These are phyloP conservation scores for Menura novaehollandiae DNA, from an alignment of 2,113 vertebrate genomes.

Conservation along the genomic window DNA sequence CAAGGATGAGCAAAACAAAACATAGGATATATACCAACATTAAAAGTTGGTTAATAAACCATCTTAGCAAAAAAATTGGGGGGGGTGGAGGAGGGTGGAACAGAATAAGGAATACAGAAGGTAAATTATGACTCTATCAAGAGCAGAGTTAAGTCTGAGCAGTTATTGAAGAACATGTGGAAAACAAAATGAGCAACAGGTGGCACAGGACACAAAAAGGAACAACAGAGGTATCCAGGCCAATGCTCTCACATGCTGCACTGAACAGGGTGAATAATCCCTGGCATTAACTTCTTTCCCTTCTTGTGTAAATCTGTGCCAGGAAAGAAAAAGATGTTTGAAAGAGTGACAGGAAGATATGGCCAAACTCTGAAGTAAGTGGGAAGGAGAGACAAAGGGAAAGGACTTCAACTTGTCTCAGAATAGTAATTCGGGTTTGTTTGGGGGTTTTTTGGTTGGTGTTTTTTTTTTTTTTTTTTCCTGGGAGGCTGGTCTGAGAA, in stretches of 20 bases:
- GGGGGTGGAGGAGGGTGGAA: rapidly evolving
- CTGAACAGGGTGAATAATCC: neutral
- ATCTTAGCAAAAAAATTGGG: neutral
- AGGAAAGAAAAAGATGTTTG: neutral
- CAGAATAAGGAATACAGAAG: neutral
- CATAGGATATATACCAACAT: neutral
- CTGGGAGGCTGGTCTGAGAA: neutral
- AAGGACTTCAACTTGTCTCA: neutral
- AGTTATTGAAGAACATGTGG: neutral
- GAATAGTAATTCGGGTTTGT: neutral
- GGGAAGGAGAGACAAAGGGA: neutral
- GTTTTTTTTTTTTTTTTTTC: too few species aligned
- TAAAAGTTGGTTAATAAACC: neutral
- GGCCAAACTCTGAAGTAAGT: neutral
- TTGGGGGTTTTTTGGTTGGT: neutral
- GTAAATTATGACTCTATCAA: neutral
- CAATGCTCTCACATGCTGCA: neutral
- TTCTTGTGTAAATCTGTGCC: neutral
- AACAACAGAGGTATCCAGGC: neutral
- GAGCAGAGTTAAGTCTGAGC: neutral
- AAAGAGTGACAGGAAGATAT: neutral
- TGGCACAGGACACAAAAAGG: neutral
- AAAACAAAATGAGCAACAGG: neutral
- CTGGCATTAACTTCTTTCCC: neutral
- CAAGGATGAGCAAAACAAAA: neutral